Conservation (phyloP, 2,888 invertebrate species). For the Graphium colonna region DNA sequence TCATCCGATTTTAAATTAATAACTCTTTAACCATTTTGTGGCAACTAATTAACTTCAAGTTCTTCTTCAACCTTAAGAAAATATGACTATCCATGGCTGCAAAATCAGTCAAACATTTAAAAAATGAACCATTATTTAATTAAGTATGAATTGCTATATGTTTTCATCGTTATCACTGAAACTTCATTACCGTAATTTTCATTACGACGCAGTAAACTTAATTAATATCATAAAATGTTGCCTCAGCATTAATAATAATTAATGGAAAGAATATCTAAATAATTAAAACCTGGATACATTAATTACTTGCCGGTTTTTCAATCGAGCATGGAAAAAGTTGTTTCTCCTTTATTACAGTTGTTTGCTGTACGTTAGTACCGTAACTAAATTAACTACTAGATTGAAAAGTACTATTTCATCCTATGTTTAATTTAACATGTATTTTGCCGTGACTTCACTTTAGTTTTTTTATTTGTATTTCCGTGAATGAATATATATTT, state of each 20-base stretch:
- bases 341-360: constrained; percentile 13
- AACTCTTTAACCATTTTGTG: too few species aligned
- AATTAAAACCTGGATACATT: constrained; percentile 3
- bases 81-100: too few species aligned
- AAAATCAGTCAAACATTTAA: too few species aligned
- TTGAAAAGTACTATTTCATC: neutral
- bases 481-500: too few species aligned
- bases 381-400: constrained; percentile 9
- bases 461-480: constrained; percentile 2
- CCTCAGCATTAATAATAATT: neutral
- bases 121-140: too few species aligned
- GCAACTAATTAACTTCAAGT: too few species aligned
- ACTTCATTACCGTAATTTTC: neutral
- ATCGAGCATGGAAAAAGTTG: constrained; percentile 4
- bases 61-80: too few species aligned
- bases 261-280: neutral
- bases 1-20: too few species aligned
- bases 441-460: too few species aligned
- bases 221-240: neutral
- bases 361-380: constrained; percentile 1
- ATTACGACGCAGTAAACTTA: neutral
- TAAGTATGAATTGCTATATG: too few species aligned
- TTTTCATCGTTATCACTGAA: too few species aligned
- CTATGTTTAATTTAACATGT: neutral
- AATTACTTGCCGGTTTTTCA: neutral